phyloP scores from a whole-genome alignment of 2,113 vertebrate genomes.

The Oncorhynchus keta region DNA sequence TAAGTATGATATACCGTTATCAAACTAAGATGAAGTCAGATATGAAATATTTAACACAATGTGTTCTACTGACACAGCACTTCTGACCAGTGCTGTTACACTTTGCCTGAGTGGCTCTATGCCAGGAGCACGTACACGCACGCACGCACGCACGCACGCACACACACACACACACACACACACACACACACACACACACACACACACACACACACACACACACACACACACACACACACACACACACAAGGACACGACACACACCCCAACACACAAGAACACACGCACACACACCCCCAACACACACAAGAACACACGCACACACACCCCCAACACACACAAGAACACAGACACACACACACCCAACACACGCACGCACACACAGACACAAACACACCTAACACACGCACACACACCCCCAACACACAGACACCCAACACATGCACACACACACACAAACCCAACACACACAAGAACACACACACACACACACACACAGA shows the following conservation, averaged over 20 bases:
- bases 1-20: background rate
- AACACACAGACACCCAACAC: no score
- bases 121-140: background rate
- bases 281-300: no score
- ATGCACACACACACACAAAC: no score
- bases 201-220: no score
- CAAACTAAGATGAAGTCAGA: background rate
- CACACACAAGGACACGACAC: no score
- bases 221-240: no score
- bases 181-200: slow-evolving; percentile 17
- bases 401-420: no score
- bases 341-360: background rate
- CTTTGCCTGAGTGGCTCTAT: background rate
- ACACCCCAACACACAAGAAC: no score
- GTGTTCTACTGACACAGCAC: background rate
- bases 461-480: background rate
- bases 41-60: background rate
- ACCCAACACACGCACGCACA: background rate
- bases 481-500: background rate
- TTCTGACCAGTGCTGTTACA: background rate
- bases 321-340: background rate
- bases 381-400: no score
- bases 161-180: background rate
- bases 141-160: background rate
- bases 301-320: no score